These are phyloP conservation scores for Epinotia bilunana DNA, from an alignment of 2,888 invertebrate genomes.

Conservation along the genomic window DNA sequence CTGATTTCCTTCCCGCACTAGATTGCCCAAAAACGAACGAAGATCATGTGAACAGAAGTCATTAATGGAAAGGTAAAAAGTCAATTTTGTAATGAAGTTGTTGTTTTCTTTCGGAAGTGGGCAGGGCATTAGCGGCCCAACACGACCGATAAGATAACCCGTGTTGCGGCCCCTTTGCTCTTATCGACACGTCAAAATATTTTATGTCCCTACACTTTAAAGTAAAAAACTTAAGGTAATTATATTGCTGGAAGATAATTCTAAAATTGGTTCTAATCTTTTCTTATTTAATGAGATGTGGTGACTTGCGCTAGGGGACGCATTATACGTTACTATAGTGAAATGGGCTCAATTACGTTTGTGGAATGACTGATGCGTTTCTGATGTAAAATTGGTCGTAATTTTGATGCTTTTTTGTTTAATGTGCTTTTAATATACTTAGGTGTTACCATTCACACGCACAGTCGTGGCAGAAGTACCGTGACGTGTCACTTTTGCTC, in stretches of 20 bases:
- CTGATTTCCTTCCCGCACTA: conserved; percentile 20
- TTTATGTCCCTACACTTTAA: conserved; percentile 74
- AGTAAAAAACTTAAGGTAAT: conserved; percentile 58
- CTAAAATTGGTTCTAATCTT: conserved; percentile 27
- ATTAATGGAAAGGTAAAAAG: conserved; percentile 44
- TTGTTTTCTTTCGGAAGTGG: conserved; percentile 62
- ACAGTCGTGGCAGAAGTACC: background rate
- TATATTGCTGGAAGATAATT: conserved; percentile 54
- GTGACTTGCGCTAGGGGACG: conserved; percentile 4
- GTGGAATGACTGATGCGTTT: conserved; percentile 41
- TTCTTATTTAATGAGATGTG: conserved; percentile 4
- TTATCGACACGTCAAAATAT: conserved; percentile 80
- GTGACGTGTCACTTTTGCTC: background rate
- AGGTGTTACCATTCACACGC: conserved; percentile 29
- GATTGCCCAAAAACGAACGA: conserved; percentile 21
- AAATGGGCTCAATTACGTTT: conserved; percentile 42
- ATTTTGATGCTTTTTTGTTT: conserved; percentile 47
- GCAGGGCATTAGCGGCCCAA: conserved; percentile 74
- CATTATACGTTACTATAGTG: conserved; percentile 22
- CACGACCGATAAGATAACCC: conserved; percentile 78
- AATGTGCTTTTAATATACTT: conserved; percentile 50
- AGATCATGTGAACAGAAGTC: conserved; percentile 42
- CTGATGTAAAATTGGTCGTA: conserved; percentile 42
- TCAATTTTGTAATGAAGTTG: conserved; percentile 67
- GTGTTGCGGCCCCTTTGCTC: conserved; percentile 69